Evolutionary conservation across 53 echinoderm and acorn worm species (phyloP), one percentile per base, ranked within the genome.

Genomic region (Hippasteria phrygiana): DNA sequence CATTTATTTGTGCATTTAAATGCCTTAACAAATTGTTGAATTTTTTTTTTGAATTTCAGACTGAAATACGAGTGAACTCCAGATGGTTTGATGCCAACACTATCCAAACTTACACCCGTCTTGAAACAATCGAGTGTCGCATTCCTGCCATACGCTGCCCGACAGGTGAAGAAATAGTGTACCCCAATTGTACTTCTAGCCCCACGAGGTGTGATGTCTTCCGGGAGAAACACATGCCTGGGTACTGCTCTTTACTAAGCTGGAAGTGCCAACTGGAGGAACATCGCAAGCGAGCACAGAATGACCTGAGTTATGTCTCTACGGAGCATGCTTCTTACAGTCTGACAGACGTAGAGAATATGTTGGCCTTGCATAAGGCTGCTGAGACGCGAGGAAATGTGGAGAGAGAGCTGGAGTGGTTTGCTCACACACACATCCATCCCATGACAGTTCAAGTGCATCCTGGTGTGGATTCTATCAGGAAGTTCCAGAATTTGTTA

Each of bases 341-440:
- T 63, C 22, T 89, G 46, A 56, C 5, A 5, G 69, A 78, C 2
- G 72, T 89, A 3, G 55, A 80, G 31, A 51, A 80, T 28, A 71
- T 80, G 89, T 46, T 80, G 16, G 55, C 74, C 27, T n/a, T 89
- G 2, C 89, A 89, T 41, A 79, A 39, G 55, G 89, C 80, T 14
- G 70, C 80, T 3, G 79, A 53, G 14, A 79, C 63, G 17, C 78
- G 71, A 12, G 18, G 56, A 39, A 54, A 70, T 4, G 89, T 89
- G 8, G 79, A 89, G n/a, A 37, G 80, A 28, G 89, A 89, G 78
- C 73, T 89, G 27, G 80, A 89, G 42, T 89, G 89, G 89, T 89
- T 89, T 26, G 79, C 79, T 12, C 71, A 79, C 51, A 71, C 51
- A 12, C 80, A 89, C 24, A 35, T 65, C 12, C 43, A 55, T 1